Percentiles rank a stretch among this genome's conserved stretches.
Conservation (phyloP, 2,888 invertebrate genomes). For the Xanthorhoe designata region DNA sequence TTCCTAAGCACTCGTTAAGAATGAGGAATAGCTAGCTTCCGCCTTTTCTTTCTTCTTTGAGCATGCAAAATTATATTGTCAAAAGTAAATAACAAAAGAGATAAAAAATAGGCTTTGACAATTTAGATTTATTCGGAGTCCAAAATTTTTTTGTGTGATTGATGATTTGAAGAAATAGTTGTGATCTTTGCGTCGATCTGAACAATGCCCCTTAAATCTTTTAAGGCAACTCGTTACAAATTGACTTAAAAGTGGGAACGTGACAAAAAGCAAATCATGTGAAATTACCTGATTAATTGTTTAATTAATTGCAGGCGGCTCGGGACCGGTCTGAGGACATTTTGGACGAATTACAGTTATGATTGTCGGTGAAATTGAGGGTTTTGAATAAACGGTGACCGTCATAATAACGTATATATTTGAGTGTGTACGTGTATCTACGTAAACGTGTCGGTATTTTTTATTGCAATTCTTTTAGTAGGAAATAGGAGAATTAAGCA, state of each 20-base stretch:
- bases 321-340: conserved; percentile 23
- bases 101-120: too few relatives aligned
- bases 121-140: neutral
- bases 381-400: neutral
- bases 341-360: conserved; percentile 31
- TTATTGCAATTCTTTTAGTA: neutral
- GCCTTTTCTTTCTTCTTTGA: too few relatives aligned
- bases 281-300: conserved; percentile 84
- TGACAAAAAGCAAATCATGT: conserved; percentile 78
- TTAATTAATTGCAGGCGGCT: conserved; percentile 78
- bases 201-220: conserved; percentile 14
- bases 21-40: too few relatives aligned
- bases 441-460: too few relatives aligned
- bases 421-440: too few relatives aligned
- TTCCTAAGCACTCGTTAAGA: too few relatives aligned
- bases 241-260: conserved; percentile 40
- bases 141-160: too few relatives aligned
- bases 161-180: too few relatives aligned
- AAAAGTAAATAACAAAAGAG: too few relatives aligned
- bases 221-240: conserved; percentile 41
- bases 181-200: neutral
- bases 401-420: neutral
- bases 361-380: conserved; percentile 5
- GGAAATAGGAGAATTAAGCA: too few relatives aligned
- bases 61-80: too few relatives aligned